Percentiles rank a stretch among this genome's conserved stretches.
phyloP scores from a whole-genome alignment of 2,113 vertebrate genomes.

The Daubentonia madagascariensis region DNA sequence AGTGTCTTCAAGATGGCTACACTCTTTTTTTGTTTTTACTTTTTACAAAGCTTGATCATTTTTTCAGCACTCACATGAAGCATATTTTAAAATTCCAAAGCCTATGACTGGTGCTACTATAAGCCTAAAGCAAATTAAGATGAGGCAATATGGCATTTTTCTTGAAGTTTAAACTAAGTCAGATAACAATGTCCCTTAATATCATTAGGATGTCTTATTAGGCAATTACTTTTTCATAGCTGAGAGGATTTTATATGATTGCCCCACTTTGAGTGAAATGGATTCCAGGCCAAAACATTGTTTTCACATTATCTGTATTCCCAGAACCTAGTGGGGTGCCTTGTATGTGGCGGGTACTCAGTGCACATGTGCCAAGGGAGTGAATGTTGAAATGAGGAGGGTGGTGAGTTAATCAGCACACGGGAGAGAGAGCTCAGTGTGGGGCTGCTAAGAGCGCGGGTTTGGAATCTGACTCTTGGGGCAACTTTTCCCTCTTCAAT shows the following conservation, averaged over 20 bases:
- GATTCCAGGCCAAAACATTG: not conserved
- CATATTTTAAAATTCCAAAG: not conserved
- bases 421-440: no score
- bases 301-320: no score
- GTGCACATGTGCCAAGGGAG: fast-evolving
- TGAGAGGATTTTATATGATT: not conserved
- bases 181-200: not conserved
- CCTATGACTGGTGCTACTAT: no score
- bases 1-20: not conserved
- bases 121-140: not conserved
- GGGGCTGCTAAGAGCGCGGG: no score
- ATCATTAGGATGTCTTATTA: not conserved
- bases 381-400: not conserved
- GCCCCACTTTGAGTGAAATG: not conserved
- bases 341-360: fast-evolving
- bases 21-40: not conserved
- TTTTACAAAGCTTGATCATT: not conserved
- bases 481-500: not conserved
- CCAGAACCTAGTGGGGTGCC: fast-evolving
- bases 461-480: not conserved
- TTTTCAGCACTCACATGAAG: not conserved
- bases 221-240: not conserved
- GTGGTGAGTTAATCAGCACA: fast-evolving
- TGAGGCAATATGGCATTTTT: not conserved
- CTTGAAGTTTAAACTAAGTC: not conserved